Base-by-base conservation (phyloP, 2,113 vertebrate species). In the Macaca mulatta region DNA sequence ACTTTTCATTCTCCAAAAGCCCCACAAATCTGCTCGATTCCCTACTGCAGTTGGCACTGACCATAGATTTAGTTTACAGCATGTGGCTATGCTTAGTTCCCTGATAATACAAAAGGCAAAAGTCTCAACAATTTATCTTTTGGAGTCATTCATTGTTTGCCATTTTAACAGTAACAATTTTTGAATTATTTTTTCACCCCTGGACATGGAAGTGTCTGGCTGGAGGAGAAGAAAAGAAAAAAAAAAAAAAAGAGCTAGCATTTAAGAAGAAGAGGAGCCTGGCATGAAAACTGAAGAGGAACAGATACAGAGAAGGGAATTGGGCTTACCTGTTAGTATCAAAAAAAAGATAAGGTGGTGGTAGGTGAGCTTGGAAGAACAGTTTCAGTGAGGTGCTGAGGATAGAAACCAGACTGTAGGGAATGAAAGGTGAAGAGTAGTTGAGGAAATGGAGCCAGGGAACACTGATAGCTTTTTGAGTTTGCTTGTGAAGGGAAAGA, bases 371-470 rank as follows among this genome's bases (percentile, higher is more conserved):
- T 86, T 30, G 13, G 61, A 97, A 64, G 69, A 90, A 45, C 67
- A 32, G 35, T 82, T 81, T 94, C 50, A 27, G 18, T 72, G 79
- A 85, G 50, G 91, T 38, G 89, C 69, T 16, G 13, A 45, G 57
- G n/a, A 70, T 27, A 59, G 83, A 89, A 89, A 64, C 78, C 95
- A 96, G 96, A 93, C 64, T 32, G 17, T 38, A 22, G 48, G 57
- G 83, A 59, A 90, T 81, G 78, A 92, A 50, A 55, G 32, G 23
- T 77, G 88, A 94, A 91, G 70, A 69, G 83, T 23, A 40, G 64
- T 59, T 89, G 67, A 92, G 79, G 74, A 87, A 57, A 61, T 22
- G 70, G 93, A 97, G 89, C 91, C n/a, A 43, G 89, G 40, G 59
- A 75, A 79, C 32, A 57, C 82, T 2, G 11, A 84, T 64, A 67